Conservation (phyloP, 1,140 invertebrate species). For the Stenopsyche tienmushanensis region DNA sequence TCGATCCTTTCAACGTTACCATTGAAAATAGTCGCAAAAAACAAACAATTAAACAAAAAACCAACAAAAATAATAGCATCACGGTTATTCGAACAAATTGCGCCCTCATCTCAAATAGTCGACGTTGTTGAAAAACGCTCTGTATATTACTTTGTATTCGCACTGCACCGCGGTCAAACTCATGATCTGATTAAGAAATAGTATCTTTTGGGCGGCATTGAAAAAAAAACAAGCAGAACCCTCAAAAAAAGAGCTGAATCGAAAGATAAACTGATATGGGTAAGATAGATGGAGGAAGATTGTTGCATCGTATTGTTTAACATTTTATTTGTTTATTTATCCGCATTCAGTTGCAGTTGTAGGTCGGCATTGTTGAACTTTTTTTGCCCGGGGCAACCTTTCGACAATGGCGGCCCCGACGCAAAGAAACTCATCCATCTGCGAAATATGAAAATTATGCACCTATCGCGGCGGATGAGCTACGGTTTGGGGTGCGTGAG, state of each 20-base stretch:
- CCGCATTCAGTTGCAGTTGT: conserved; percentile 12
- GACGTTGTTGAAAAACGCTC: background rate
- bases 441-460: conserved; percentile 30
- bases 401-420: conserved; percentile 15
- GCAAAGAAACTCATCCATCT: conserved; percentile 19
- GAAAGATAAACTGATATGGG: conserved; percentile 16
- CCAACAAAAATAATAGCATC: background rate
- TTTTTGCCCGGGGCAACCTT: conserved; percentile 10
- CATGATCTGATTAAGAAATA: conserved; percentile 31
- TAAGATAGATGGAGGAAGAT: conserved; percentile 6
- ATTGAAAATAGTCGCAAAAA: no score
- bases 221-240: conserved; percentile 3
- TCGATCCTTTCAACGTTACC: no score
- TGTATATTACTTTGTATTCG: background rate
- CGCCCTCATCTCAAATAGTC: background rate
- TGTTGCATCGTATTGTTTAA: conserved; percentile 20
- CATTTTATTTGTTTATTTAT: conserved; percentile 18
- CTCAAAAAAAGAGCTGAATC: background rate
- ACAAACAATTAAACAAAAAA: no score
- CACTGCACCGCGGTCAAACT: background rate
- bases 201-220: conserved; percentile 19
- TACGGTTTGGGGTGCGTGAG: no score
- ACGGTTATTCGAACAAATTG: background rate
- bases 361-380: conserved; percentile 15
- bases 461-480: no score